Evolutionary conservation across 2,113 vertebrate species (phyloP), one percentile per base, ranked within the genome.

Genomic region (Rhinopomastus cyanomelas): DNA sequence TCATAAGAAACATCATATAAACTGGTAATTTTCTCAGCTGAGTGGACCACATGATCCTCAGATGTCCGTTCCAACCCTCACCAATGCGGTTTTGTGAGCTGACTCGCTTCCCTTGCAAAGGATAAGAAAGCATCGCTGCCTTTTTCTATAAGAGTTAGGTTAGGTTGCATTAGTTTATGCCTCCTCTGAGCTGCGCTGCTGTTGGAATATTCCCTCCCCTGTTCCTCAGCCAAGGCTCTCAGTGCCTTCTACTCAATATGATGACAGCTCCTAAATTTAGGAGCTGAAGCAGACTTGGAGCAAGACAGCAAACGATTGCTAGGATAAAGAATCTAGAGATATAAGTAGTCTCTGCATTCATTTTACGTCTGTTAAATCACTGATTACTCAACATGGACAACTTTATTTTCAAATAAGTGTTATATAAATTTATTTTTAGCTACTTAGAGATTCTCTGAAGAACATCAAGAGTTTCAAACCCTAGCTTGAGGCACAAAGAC

Each of bases 181-280:
- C 55, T 57, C 48, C 25, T 84, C 19, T 46, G 21, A 69, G 25
- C 16, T 49, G 36, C 65, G 37, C 60, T 83, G n/a, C 26, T 81
- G 2, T 32, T 77, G 57, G 52, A 27, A 27, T 34, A 17, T 1
- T 2, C 15, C 73, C 21, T 13, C 37, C 32, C 2, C 44, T 60
- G 22, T 53, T 90, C 18, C 32, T 81, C 30, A 93, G 49, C 48
- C 42, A 93, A 69, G 90, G 77, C 83, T 69, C 83, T 60, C 73
- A 86, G 77, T 90, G 95, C 84, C 73, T 88, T 86, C 86, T 90
- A 83, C 87, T 86, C 81, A 81, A 81, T 86, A n/a, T 12, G n/a
- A 14, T 74, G 48, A 59, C 48, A 73, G 77, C 68, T 62, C 81
- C 42, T 90, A 27, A 92, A 73, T 90, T 80, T 66, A 78, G 86